Base-by-base conservation (phyloP, 92 coral and sea anemone genomes). In the Pocillopora grandis region DNA sequence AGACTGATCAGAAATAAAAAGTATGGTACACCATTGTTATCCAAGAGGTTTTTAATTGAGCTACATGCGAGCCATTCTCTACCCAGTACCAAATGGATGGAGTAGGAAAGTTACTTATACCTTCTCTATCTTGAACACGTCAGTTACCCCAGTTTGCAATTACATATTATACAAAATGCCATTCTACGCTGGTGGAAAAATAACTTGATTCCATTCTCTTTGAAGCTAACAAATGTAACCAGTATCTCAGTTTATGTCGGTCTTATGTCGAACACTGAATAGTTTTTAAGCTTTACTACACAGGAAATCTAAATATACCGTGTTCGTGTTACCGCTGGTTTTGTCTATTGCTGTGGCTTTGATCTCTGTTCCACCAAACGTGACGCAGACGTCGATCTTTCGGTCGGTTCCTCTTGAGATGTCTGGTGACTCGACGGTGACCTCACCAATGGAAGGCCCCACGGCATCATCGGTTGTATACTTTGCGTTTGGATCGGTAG, bases 331-430 rank as follows among this genome's bases (percentile, higher is more conserved):
- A 9, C 69, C 59, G 20, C 70, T 85, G n/a, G 79, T 72, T 4
- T 70, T 23, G n/a, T 86, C 82, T 17, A 71, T 59, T 1, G 87
- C 90, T 12, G 90, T 89, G 57, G 87, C 90, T 36, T 82, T 79
- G 62, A 91, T 79, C 72, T 91, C 95, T 48, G 92, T 91, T 21
- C 89, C 94, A 8, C 94, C 94, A 82, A 91, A 91, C 42, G 81
- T 75, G 73, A 91, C 72, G 71, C 79, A 84, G 2, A 88, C 72
- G 58, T 76, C 89, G 15, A 91, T 78, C 13, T 77, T 71, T 37
- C 94, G 76, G 75, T 82, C 80, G 16, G 66, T 68, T 16, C 90
- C 92, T 60, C 85, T 63, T 69, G 87, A 74, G 36, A 82, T 49
- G 70, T 88, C 92, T 13, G 94, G 90, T 55, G 86, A 84, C 52